Percentiles rank a stretch among this genome's conserved stretches.
These are phyloP conservation scores for Coryphaenoides rupestris DNA, from an alignment of 2,113 vertebrate species.

Conservation along the genomic window DNA sequence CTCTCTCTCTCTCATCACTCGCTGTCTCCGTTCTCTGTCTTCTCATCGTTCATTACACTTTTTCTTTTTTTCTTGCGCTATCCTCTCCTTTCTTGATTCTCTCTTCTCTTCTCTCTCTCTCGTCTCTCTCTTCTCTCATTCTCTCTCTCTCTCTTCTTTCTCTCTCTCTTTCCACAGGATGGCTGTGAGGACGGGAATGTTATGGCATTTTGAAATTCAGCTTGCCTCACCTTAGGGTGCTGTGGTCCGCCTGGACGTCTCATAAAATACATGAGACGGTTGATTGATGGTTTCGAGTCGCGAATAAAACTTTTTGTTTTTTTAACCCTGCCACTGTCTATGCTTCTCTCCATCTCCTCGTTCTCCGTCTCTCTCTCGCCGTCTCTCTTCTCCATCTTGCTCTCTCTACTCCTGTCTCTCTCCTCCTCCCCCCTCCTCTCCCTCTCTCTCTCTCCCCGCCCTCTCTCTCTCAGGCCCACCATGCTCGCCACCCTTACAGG, in stretches of 20 bases:
- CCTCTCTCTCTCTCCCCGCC: constrained; percentile 36
- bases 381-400: not conserved
- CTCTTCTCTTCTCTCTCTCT: constrained; percentile 5
- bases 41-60: too few relatives aligned
- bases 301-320: not conserved
- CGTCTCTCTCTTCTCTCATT: not conserved
- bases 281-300: constrained; percentile 8
- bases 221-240: constrained; percentile 13
- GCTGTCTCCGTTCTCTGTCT: too few relatives aligned
- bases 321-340: constrained; percentile 1
- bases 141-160: not conserved
- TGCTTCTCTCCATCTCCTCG: not conserved
- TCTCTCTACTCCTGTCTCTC: not conserved
- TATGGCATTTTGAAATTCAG: constrained; percentile 3
- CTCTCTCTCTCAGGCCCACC: constrained; percentile 7
- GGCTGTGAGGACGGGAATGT: constrained; percentile 1
- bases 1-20: too few relatives aligned
- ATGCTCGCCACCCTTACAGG: constrained; percentile 69
- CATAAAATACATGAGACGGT: constrained; percentile 7
- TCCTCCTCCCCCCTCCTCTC: not conserved
- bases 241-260: constrained; percentile 8
- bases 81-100: too few relatives aligned
- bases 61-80: too few relatives aligned
- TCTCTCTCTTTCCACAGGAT: not conserved
- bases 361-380: not conserved